phyloP scores from a whole-genome alignment of 2,888 invertebrate genomes.

The Limnephilus lunatus region DNA sequence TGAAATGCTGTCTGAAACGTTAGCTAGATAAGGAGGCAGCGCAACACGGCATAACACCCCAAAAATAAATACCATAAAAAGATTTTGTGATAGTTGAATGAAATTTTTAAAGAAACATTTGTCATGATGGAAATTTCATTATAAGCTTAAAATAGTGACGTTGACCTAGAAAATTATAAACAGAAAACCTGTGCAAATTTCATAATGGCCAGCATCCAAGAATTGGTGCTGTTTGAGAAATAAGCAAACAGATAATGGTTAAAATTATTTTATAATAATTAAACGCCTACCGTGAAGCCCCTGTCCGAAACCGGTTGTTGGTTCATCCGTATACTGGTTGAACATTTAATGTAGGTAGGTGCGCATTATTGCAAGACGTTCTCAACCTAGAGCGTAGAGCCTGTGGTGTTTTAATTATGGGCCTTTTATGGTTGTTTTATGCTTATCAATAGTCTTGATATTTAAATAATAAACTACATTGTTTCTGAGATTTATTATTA shows the following conservation, averaged over 20 bases:
- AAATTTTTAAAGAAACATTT: neutral
- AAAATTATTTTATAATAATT: neutral
- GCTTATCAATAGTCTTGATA: neutral
- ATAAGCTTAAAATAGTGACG: neutral
- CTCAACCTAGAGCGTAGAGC: neutral
- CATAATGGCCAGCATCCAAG: neutral
- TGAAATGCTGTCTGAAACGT: too few relatives aligned
- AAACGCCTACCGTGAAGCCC: neutral
- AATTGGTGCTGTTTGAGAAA: neutral
- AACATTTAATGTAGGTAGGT: neutral
- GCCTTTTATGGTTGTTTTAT: neutral
- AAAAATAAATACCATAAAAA: too few relatives aligned
- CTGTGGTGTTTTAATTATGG: neutral
- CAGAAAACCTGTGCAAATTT: neutral
- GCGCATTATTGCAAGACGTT: neutral
- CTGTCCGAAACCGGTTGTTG: neutral
- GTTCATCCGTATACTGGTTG: neutral
- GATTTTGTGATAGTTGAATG: neutral
- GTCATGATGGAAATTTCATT: neutral
- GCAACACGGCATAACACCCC: too few relatives aligned
- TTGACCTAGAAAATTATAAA: neutral
- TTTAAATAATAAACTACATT: neutral
- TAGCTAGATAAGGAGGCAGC: too few relatives aligned
- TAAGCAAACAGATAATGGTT: neutral
- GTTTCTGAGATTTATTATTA: neutral